Evolutionary conservation across 2,113 vertebrate species (phyloP), one percentile per base, ranked within the genome.

Genomic region (Brachionichthys hirsutus): DNA sequence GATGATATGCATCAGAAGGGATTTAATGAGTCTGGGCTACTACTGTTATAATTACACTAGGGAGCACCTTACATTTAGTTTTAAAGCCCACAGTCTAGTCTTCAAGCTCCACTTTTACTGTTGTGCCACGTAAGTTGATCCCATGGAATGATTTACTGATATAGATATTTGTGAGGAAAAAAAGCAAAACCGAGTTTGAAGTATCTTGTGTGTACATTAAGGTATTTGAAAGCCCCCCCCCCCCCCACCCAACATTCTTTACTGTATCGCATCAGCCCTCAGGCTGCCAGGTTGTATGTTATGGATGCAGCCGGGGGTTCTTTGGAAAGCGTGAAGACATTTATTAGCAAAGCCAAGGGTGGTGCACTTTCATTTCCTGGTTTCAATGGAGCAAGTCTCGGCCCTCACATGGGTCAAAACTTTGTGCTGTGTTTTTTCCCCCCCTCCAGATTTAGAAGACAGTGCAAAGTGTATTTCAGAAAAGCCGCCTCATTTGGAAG

Each of bases 381-480:
- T 76, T 85, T 79, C 82, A 84, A 85, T 84, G 81, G 83, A 91
- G 82, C 79, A 78, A 89, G 88, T 89, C 89, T 30, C 24, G 4
- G 24, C 24, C 24, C 47, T 55, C 67, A 85, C 75, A 84, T 89
- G 24, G 24, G 85, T 76, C 85, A 92, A 75, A 91, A 30, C 24
- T 89, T 87, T 81, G 89, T 89, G 89, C 78, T 20, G 82, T 90
- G 81, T 90, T 87, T 30, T 88, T 91, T 41, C 52, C 59, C 58
- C 82, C 80, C 82, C 58, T 83, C 80, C 82, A 86, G 78, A 81
- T 59, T 89, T 87, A 83, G 77, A 82, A 83, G 89, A 88, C 83
- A 79, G 62, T 19, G 0, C 12, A 18, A 55, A 54, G 6, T 60
- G 24, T 34, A 43, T 12, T 18, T 36, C 13, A 15, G 4, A 14